Evolutionary conservation across 1,140 invertebrate species (phyloP), one percentile per base, ranked within the genome.

Genomic region (Zeugodacus cucurbitae): DNA sequence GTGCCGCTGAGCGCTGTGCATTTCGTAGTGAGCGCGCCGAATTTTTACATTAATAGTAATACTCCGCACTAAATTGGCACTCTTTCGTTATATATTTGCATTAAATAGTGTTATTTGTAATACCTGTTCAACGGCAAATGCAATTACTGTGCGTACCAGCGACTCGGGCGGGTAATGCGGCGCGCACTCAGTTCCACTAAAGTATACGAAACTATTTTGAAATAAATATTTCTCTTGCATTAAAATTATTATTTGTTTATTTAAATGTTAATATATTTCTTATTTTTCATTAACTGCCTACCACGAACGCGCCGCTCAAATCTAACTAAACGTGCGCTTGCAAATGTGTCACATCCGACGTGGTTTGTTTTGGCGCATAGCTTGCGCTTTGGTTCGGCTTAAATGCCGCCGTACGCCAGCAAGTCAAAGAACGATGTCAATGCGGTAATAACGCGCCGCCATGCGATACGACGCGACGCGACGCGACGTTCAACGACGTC

Each of bases 401-500:
- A 44, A 74, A 74, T 32, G 32, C 14, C 64, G 10, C 74, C 74
- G 44, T 5, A n/a, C 41, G 58, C 34, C 22, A 26, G 41, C 29
- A 26, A 82, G 41, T 82, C 74, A 82, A 82, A 82, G 74, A 82
- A 82, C 74, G 29, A 41, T 82, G 74, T 41, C 74, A 82, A 82
- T 54, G 11, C 7, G 58, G 58, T 22, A 17, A 26, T 62, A 5
- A 26, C 26, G 58, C 58, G 58, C 58, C 6, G 58, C 58, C 6
- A 6, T 62, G 34, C 34, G 34, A 5, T 17, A n/a, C 22, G 10
- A 26, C 37, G 74, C 10, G 37, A n/a, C 70, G 70, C 37, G 14
- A 20, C n/a, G 20, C 62, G 29, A 64, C 11, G 62, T 10, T 22
- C 37, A 82, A 44, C 41, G 22, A 37, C 74, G 41, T 32, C 70